These are phyloP conservation scores for Remorina albescens DNA, from an alignment of 2,797 vertebrate species.

Conservation along the genomic window DNA sequence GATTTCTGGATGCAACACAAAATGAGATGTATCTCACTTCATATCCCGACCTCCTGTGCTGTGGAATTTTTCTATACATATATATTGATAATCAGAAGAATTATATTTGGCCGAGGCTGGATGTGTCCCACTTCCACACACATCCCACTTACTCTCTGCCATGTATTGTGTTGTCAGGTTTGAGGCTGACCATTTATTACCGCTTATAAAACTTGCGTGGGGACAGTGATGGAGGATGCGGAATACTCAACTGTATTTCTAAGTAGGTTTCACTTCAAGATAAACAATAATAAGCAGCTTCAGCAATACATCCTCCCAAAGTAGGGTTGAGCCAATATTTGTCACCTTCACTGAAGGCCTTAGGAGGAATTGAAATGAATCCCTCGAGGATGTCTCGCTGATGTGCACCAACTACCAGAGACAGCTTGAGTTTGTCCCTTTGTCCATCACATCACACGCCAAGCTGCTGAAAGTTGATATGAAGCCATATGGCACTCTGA, in stretches of 20 bases:
- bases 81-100: constrained; percentile 55
- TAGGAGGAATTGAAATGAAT: constrained; percentile 13
- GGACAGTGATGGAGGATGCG: constrained; percentile 64
- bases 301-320: constrained; percentile 1
- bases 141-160: constrained; percentile 38
- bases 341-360: constrained; percentile 15
- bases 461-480: constrained; percentile 61
- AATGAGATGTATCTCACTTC: constrained; percentile 54
- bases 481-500: constrained; percentile 61
- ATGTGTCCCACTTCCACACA: constrained; percentile 15
- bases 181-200: constrained; percentile 58
- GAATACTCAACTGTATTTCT: constrained; percentile 50
- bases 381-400: background rate
- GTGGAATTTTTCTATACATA: constrained; percentile 58
- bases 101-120: constrained; percentile 41
- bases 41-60: constrained; percentile 58
- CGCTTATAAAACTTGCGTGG: constrained; percentile 9
- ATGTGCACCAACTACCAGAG: background rate
- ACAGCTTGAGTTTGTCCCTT: constrained; percentile 52
- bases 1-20: constrained; percentile 40
- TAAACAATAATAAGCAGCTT: constrained; percentile 28
- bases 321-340: constrained; percentile 1
- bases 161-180: constrained; percentile 59
- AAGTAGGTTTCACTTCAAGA: constrained; percentile 24
- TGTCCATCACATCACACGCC: constrained; percentile 57